A percentile compares a stretch with the other conserved stretches of the same genome.
Conservation (phyloP, 2,113 vertebrate genomes). For the Diphyllodes magnificus region DNA sequence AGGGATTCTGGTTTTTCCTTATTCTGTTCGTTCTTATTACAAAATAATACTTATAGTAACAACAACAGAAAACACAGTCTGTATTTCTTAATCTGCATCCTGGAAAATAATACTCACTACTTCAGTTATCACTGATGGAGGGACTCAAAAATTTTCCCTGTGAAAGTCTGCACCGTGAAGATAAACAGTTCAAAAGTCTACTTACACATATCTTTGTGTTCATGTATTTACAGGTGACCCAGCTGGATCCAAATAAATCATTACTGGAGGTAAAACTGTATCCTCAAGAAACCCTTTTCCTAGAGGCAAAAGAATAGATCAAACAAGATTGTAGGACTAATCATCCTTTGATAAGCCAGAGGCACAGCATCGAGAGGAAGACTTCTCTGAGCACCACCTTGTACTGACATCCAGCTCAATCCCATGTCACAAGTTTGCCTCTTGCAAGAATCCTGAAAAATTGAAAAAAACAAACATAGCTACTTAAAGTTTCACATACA, state of each 20-base stretch:
- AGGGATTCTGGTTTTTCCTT: neutral
- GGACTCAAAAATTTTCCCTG: neutral
- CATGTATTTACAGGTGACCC: slow-evolving; percentile 83
- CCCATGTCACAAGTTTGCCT: slow-evolving; percentile 75
- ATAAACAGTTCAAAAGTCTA: neutral
- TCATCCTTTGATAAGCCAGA: slow-evolving; percentile 61
- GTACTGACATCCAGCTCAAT: slow-evolving; percentile 61
- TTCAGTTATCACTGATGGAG: neutral
- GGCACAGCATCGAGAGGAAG: slow-evolving; percentile 59
- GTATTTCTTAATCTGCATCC: neutral
- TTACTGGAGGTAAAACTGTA: slow-evolving; percentile 96
- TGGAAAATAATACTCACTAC: neutral
- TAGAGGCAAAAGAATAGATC: slow-evolving; percentile 93
- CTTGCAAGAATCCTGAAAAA: slow-evolving; percentile 73
- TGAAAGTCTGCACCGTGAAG: neutral
- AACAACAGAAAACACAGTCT: neutral
- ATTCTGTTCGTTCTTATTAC: neutral
- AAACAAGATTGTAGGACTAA: slow-evolving; percentile 56
- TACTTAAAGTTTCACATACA: slow-evolving; percentile 73
- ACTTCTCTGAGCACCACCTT: slow-evolving; percentile 61
- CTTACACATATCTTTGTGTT: neutral
- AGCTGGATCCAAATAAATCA: slow-evolving; percentile 88
- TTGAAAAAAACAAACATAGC: slow-evolving; percentile 70
- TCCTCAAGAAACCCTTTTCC: slow-evolving; percentile 98
- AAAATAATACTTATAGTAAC: neutral